Base-by-base conservation (phyloP, 2,113 vertebrate species). In the Ammodytes marinus region DNA sequence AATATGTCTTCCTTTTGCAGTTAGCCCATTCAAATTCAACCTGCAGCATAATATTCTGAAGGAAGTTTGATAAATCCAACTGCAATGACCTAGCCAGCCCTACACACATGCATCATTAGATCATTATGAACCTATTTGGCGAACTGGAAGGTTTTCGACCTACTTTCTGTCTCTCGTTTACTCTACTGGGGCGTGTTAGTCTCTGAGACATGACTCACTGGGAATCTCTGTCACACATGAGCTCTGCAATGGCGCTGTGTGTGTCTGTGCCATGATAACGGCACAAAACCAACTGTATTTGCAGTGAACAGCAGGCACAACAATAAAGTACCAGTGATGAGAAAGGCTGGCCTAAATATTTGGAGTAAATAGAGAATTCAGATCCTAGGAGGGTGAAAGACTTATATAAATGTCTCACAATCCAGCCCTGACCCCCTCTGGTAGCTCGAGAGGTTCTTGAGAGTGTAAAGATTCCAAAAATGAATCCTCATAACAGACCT, bases 171-270 rank as follows among this genome's bases (percentile, higher is more conserved):
- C 17, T 64, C 58, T 68, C 49, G 73, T 59, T 81, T 60, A 52
- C 45, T 70, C 64, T 57, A n/a, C 58, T 86, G 83, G 79, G 78
- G 59, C 77, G 66, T 81, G 69, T 80, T 5, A 69, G 61, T 69
- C 64, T 42, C 52, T 78, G 60, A n/a, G n/a, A n/a, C n/a, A 52
- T 78, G 77, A 76, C 35, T 86, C 86, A 80, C 50, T 55, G 75
- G 61, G 83, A 69, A 71, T 50, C 59, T 74, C 71, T 68, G 57
- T 77, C 57, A 78, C 69, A 86, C 78, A 63, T 64, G 80, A 76
- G 73, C 84, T 82, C 64, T 75, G 65, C 65, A 27, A 66, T 37
- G 57, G 19, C 46, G 10, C 54, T 15, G 19, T 77, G 42, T 47
- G 49, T 43, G 50, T n/a, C n/a, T n/a, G n/a, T n/a, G n/a, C n/a